Evolutionary conservation across 1,140 invertebrate genomes (phyloP), one percentile per base, ranked within the genome.

Genomic region (Apis dorsata): DNA sequence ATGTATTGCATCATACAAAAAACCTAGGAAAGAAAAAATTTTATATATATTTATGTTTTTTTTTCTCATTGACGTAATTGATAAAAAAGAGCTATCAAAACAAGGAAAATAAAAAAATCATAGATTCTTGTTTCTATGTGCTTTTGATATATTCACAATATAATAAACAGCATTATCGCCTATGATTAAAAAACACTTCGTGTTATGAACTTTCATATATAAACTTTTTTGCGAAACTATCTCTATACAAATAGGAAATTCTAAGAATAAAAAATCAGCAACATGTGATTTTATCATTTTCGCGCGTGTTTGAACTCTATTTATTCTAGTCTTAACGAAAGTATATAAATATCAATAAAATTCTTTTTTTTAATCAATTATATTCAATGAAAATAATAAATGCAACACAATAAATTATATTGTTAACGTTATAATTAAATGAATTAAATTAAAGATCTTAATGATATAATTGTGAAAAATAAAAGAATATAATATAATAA

Each of bases 91-190:
- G 11, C 15, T n/a, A 28, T 60, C 15, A 51, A 49, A 70, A 15
- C 21, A 4, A 44, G 51, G 7, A 44, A 12, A 8, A 24, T 8
- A 9, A 34, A 60, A 49, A 60, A 71, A 79, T 57, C 24, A 55
- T 76, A 82, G 66, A 81, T 73, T 57, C 21, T 7, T 24, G 11
- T 5, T 13, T 57, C 7, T 55, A 44, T 17, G 9, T 19, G 60
- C 28, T 72, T 19, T 13, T n/a, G 24, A 60, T 79, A 65, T 34
- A 55, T 19, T 34, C 2, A 49, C 13, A 17, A 62, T 55, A 49
- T 60, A 66, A 62, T 57, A 86, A 78, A 74, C 19, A 70, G 79
- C 51, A 24, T 66, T 86, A 86, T 86, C 71, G 28, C 28, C 0
- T 19, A 13, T 65, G 53, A 76, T 86, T 79, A 44, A n/a, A 44